phyloP scores from a whole-genome alignment of 2,797 vertebrate species.

The Setipinna tenuifilis region DNA sequence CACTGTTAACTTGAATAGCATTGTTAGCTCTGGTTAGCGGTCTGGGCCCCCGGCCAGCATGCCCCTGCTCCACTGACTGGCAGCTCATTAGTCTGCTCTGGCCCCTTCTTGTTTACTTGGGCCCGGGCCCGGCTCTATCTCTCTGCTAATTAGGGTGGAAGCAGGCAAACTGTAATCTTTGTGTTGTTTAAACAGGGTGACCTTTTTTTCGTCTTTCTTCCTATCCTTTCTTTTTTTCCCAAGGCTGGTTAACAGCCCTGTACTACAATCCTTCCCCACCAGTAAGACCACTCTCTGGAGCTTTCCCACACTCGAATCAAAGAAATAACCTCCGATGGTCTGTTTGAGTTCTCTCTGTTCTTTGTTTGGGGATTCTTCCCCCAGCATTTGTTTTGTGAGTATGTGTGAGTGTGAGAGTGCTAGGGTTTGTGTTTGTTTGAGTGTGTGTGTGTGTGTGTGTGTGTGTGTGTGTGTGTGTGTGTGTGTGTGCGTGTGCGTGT shows the following conservation, averaged over 20 bases:
- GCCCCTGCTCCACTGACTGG: slow-evolving; percentile 32
- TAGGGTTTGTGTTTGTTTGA: neutral
- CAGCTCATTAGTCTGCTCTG: slow-evolving; percentile 37
- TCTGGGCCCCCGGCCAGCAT: neutral
- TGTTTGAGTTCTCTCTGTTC: slow-evolving; percentile 74
- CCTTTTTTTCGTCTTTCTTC: slow-evolving; percentile 56
- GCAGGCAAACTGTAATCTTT: slow-evolving; percentile 59
- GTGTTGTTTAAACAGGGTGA: slow-evolving; percentile 68
- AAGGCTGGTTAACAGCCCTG: slow-evolving; percentile 44
- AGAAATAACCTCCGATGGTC: slow-evolving; percentile 66
- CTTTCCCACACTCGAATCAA: slow-evolving; percentile 81
- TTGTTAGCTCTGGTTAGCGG: slow-evolving; percentile 9
- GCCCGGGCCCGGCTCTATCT: slow-evolving; percentile 46
- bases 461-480: neutral
- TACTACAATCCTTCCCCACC: slow-evolving; percentile 44
- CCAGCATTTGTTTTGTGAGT: slow-evolving; percentile 36
- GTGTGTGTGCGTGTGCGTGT: neutral
- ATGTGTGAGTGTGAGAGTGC: slow-evolving; percentile 26
- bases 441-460: neutral
- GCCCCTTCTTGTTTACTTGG: slow-evolving; percentile 45
- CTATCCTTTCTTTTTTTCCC: neutral
- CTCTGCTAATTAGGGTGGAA: slow-evolving; percentile 58
- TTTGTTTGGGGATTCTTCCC: slow-evolving; percentile 63
- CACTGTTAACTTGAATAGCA: neutral
- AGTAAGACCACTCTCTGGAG: slow-evolving; percentile 69